Base-by-base conservation (phyloP, 2,797 vertebrate genomes). In the Rhinichthys osculus region DNA sequence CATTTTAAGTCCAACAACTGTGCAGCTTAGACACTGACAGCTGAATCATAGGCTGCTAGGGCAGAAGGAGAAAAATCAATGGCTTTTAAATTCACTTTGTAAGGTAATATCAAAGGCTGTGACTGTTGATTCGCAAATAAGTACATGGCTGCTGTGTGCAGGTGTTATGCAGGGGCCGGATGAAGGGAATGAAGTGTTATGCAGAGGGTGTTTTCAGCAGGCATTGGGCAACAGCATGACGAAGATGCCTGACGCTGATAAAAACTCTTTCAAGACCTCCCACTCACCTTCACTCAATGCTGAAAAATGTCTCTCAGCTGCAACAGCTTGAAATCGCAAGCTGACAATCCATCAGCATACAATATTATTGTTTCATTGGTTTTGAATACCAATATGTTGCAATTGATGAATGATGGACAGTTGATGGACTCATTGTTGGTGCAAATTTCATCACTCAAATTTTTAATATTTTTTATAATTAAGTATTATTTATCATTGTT, bases 81-180 rank as follows among this genome's bases (percentile, higher is more conserved):
- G 74, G 79, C 87, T 86, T 89, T 88, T 89, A 83, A 88, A 90
- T 88, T 90, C 73, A 88, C 78, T 87, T 87, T 88, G 81, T 79
- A 84, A 86, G 78, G 6, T 64, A 84, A 86, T 86, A 90, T 89
- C 78, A 86, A 87, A 88, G 59, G 74, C 78, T 66, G 44, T 70
- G 84, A 44, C 57, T 87, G 84, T 83, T 82, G 78, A 84, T 72
- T 84, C 78, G 47, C 76, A 81, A 78, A 59, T 87, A 66, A 76
- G 73, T 81, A 67, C 47, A 66, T 40, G 78, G 81, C 27, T 69
- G 40, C 1, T 50, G 47, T 16, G 3, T 64, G 81, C 73, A 87
- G 85, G 80, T 82, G 74, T 82, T 50, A 70, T 77, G 66, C 72
- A 78, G 85, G 66, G 79, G 52, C 47, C 27, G 59, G 14, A 16